phyloP scores from a whole-genome alignment of 2,888 invertebrate species.

The Acleris emargana region DNA sequence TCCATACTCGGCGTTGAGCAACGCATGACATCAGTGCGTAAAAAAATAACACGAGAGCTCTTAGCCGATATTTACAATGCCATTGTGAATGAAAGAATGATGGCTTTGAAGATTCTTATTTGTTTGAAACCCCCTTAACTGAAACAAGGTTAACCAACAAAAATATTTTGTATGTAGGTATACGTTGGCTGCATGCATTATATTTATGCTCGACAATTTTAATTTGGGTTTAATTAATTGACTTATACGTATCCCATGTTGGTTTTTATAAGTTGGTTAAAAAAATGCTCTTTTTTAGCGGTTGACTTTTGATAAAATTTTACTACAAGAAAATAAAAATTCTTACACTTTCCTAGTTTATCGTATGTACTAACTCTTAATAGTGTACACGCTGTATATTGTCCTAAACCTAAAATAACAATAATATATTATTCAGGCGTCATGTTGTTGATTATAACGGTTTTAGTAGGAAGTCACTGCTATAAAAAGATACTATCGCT shows the following conservation, averaged over 20 bases:
- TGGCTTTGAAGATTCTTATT: background rate
- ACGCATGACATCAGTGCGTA: slow-evolving; percentile 33
- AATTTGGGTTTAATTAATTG: too few relatives aligned
- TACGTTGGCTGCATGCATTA: too few relatives aligned
- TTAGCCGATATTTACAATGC: slow-evolving; percentile 5
- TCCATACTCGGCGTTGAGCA: slow-evolving; percentile 46
- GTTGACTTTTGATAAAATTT: too few relatives aligned
- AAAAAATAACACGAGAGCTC: slow-evolving; percentile 9
- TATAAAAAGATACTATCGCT: slow-evolving; percentile 21
- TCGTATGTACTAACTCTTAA: background rate
- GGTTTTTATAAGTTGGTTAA: too few relatives aligned
- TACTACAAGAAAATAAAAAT: too few relatives aligned
- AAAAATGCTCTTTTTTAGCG: too few relatives aligned
- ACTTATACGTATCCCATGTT: too few relatives aligned
- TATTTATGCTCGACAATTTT: too few relatives aligned
- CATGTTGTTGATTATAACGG: slow-evolving; percentile 5
- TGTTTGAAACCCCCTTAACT: too few relatives aligned
- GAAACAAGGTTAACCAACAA: too few relatives aligned
- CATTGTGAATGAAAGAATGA: background rate
- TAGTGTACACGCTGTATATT: background rate
- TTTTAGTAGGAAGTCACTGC: slow-evolving; percentile 10
- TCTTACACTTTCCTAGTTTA: too few relatives aligned
- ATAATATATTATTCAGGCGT: slow-evolving; percentile 3
- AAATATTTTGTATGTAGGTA: too few relatives aligned
- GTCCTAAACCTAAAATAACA: background rate